Base-by-base conservation (phyloP, 1,140 invertebrate genomes). In the Parapsyche elsis region DNA sequence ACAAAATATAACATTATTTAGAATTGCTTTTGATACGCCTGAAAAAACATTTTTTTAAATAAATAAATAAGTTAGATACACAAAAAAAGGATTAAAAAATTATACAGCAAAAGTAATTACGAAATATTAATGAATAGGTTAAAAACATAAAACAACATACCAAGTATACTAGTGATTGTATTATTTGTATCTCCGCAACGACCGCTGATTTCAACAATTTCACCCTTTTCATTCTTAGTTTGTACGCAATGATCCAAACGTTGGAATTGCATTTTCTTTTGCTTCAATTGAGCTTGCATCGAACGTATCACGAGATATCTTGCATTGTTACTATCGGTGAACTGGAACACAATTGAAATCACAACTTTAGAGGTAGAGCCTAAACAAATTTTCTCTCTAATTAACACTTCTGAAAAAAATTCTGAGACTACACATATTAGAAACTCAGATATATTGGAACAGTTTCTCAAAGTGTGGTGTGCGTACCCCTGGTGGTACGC, bases 1-100 rank as follows among this genome's bases (percentile, higher is more conserved):
- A 86, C 98, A 99, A 88, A 99, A 99, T 84, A 99, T 95, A 0
- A 99, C 98, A 89, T 97, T 95, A 85, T 97, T 97, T 24, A 99
- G 88, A 71, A 99, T 96, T 0, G 98, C 92, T 87, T 97, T 97
- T 0, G 98, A 96, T 2, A 99, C 97, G 80, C 88, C 87, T 88
- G 76, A 26, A 85, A 80, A 80, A 2, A 73, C 16, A 46, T 44
- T n/a, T 61, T 12, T 59, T 59, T 61, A 21, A 30, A 19, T 53
- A 44, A n/a, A n/a, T n/a, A n/a, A n/a, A n/a, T n/a, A n/a, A n/a
- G n/a, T n/a, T n/a, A n/a, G n/a, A n/a, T n/a, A 12, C n/a, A 46
- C 21, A 23, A 71, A n/a, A n/a, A n/a, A n/a, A n/a, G n/a, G n/a
- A n/a, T n/a, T n/a, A n/a, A n/a, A n/a, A n/a, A n/a, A n/a, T n/a